A percentile compares a stretch with the other conserved stretches of the same genome.
These are phyloP conservation scores for Centrocercus urophasianus DNA, from an alignment of 2,113 vertebrate genomes.

Conservation along the genomic window DNA sequence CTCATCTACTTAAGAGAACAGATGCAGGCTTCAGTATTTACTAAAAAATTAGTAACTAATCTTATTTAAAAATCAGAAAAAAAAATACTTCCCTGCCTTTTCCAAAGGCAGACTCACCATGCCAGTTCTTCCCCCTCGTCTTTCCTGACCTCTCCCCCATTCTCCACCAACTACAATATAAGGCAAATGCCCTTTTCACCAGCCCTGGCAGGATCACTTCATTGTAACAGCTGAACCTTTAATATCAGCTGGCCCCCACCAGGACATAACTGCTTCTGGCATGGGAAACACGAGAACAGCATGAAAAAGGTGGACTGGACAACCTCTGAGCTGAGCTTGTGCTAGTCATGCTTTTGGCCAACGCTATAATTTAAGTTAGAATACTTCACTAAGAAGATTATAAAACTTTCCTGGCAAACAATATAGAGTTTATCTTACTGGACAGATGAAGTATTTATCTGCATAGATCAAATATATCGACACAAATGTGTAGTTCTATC, in stretches of 20 bases:
- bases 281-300: fast-evolving
- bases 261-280: not conserved
- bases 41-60: not conserved
- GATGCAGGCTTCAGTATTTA: not conserved
- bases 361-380: not conserved
- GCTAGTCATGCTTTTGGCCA: not conserved
- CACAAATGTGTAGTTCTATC: not conserved
- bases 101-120: not conserved
- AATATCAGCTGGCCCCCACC: not conserved
- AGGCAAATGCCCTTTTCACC: not conserved
- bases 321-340: not conserved
- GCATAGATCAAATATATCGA: not conserved
- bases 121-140: not conserved
- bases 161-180: not conserved
- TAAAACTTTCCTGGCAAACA: not conserved
- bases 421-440: not conserved
- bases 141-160: not conserved
- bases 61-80: too few relatives aligned
- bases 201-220: not conserved
- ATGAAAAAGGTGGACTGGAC: not conserved
- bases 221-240: not conserved
- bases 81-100: not conserved
- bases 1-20: not conserved
- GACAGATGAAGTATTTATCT: not conserved
- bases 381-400: not conserved